A percentile compares a stretch with the other conserved stretches of the same genome.
These are phyloP conservation scores for Liparis tanakae DNA, from an alignment of 2,797 vertebrate species.

Conservation along the genomic window DNA sequence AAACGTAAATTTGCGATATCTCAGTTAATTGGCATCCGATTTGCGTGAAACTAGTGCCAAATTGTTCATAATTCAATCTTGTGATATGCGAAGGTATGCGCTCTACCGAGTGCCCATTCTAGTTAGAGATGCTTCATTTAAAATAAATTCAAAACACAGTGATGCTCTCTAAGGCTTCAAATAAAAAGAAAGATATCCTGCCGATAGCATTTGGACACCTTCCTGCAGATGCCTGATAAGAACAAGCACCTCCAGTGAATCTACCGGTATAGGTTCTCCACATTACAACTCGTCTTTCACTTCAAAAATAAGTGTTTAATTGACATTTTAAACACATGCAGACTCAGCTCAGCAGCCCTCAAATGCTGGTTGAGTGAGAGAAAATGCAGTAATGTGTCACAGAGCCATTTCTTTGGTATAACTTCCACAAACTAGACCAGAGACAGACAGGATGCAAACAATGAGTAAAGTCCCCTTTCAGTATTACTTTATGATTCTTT, in stretches of 20 bases:
- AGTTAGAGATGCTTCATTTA: too few species aligned
- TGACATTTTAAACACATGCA: background rate
- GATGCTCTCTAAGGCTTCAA: background rate
- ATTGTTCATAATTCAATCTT: too few species aligned
- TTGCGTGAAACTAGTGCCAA: too few species aligned
- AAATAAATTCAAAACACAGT: background rate
- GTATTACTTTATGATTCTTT: background rate
- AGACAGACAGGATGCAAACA: background rate
- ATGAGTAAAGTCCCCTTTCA: background rate
- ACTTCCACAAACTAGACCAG: background rate
- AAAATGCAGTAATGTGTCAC: conserved; percentile 27
- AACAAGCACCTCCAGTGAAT: background rate
- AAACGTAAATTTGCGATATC: too few species aligned
- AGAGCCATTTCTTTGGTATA: background rate
- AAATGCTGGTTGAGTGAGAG: background rate
- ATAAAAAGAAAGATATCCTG: background rate
- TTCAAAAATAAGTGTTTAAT: background rate
- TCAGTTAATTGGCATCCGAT: too few species aligned
- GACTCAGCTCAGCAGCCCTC: background rate
- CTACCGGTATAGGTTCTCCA: background rate
- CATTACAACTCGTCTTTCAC: background rate
- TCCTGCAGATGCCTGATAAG: background rate
- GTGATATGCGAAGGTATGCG: too few species aligned
- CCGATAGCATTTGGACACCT: background rate
- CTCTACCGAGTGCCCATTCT: too few species aligned